Evolutionary conservation across 2,113 vertebrate genomes (phyloP).

Genomic region (Geothlypis trichas): DNA sequence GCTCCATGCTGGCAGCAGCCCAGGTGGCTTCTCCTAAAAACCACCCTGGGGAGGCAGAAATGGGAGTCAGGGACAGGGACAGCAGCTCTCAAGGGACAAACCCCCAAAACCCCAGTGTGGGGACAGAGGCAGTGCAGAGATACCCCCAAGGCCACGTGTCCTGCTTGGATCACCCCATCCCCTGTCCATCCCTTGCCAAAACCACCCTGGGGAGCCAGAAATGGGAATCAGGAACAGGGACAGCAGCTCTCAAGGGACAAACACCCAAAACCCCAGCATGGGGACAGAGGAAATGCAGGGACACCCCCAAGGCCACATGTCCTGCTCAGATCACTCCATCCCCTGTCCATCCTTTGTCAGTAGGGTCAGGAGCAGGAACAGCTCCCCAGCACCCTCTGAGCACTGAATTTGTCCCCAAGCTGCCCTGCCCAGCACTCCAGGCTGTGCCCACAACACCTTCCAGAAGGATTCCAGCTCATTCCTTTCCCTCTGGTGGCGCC

Average conservation of each 20-base stretch:
- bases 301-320: fast-evolving
- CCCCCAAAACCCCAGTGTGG: too few relatives aligned
- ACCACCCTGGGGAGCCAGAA: not conserved
- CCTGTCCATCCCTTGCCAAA: too few relatives aligned
- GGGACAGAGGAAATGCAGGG: fast-evolving
- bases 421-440: not conserved
- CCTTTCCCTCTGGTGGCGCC: fast-evolving
- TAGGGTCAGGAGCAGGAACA: not conserved
- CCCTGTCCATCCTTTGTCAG: not conserved
- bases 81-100: too few relatives aligned
- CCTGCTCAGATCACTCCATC: fast-evolving
- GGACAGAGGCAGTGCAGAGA: not conserved
- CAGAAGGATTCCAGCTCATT: not conserved
- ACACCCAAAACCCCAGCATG: fast-evolving
- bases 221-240: not conserved
- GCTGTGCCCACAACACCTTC: not conserved
- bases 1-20: not conserved
- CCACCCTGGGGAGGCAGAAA: too few relatives aligned
- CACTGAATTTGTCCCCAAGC: not conserved
- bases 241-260: not conserved
- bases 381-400: not conserved
- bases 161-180: too few relatives aligned
- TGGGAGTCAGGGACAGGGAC: too few relatives aligned
- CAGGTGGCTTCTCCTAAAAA: not conserved
- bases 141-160: too few relatives aligned